These are phyloP conservation scores for Urocitellus parryii DNA, from an alignment of 2,113 vertebrate species.

Conservation along the genomic window DNA sequence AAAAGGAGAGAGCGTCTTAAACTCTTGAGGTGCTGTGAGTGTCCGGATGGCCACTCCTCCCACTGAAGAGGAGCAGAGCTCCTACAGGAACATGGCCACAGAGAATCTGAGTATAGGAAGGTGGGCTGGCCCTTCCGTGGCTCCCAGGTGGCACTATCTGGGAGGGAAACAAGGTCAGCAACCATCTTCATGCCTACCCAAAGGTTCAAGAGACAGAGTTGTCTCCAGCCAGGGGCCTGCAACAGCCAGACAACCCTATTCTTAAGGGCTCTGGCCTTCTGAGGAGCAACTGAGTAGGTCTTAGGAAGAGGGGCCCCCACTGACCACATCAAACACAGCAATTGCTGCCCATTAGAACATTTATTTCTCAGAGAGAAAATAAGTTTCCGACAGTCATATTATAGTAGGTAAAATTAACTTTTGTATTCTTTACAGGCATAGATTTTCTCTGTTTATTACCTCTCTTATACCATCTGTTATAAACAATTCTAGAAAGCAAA, in stretches of 20 bases:
- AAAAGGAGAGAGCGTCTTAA: background rate
- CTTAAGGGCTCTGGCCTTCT: background rate
- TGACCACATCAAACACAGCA: constrained; percentile 21
- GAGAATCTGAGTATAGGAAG: background rate
- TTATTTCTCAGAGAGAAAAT: constrained; percentile 98
- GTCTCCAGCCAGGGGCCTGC: background rate
- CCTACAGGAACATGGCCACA: background rate
- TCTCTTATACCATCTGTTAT: constrained; percentile 93
- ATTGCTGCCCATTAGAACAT: constrained; percentile 90
- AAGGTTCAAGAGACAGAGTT: no score
- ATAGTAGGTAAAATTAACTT: constrained; percentile 95
- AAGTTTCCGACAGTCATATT: constrained; percentile 93
- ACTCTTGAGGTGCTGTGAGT: background rate
- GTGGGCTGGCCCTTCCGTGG: background rate
- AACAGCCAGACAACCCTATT: background rate
- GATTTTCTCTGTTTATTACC: constrained; percentile 89
- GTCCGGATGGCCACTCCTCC: background rate
- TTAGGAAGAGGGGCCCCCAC: background rate
- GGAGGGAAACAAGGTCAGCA: background rate
- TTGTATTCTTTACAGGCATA: constrained; percentile 95
- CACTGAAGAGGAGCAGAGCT: background rate
- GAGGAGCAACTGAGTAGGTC: background rate
- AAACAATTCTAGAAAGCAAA: constrained; percentile 94
- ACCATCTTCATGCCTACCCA: background rate
- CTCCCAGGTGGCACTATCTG: background rate